These are phyloP conservation scores for Verasper variegatus DNA, from an alignment of 2,113 vertebrate species.

Conservation along the genomic window DNA sequence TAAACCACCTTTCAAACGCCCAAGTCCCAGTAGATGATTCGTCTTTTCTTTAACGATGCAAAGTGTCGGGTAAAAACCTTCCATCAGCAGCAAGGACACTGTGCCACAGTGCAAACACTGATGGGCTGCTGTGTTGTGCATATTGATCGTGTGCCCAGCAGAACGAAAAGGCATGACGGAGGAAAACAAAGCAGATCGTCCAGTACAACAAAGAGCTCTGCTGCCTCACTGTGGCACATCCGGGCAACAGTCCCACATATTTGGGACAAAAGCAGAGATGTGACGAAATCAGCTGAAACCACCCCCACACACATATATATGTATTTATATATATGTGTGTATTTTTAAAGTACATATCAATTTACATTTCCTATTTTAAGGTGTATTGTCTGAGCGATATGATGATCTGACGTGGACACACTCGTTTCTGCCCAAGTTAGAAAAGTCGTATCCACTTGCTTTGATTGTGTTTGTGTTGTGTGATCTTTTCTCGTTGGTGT, in stretches of 20 bases:
- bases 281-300: neutral
- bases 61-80: conserved; percentile 35
- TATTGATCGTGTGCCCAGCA: conserved; percentile 28
- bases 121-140: conserved; percentile 16
- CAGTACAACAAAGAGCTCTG: conserved; percentile 35
- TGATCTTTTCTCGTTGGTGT: no score
- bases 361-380: no score
- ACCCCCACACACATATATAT: no score
- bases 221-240: conserved; percentile 59
- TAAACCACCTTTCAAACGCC: conserved; percentile 16
- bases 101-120: conserved; percentile 12
- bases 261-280: neutral
- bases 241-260: conserved; percentile 6
- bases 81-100: conserved; percentile 14
- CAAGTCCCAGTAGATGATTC: conserved; percentile 14
- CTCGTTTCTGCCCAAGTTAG: no score
- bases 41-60: conserved; percentile 14
- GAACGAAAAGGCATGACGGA: conserved; percentile 16
- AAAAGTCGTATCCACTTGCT: no score
- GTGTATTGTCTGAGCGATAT: no score
- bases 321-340: no score
- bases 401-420: no score
- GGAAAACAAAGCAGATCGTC: conserved; percentile 9
- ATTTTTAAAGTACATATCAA: no score
- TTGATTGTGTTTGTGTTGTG: no score